Percentiles rank a stretch among this genome's conserved stretches.
These are phyloP conservation scores for Bradypodion pumilum DNA, from an alignment of 2,797 vertebrate species.

Conservation along the genomic window DNA sequence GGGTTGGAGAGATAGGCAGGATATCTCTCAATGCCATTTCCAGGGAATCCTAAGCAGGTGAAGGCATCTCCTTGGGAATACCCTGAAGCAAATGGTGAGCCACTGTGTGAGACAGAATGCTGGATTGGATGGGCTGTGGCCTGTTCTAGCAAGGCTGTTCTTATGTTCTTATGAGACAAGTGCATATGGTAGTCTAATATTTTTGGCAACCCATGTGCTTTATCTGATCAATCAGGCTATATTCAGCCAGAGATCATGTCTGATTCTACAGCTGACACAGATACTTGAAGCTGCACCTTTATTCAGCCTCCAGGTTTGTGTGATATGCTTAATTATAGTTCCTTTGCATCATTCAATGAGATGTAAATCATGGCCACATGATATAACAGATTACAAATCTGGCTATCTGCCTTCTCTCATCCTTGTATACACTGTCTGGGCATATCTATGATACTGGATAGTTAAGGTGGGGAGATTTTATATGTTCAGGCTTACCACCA, in stretches of 20 bases:
- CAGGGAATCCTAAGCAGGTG: no score
- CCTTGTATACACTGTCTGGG: slow-evolving; percentile 30
- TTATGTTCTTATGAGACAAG: no score
- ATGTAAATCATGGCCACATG: slow-evolving; percentile 40
- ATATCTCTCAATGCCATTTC: no score
- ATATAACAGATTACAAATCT: slow-evolving; percentile 24
- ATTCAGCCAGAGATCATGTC: slow-evolving; percentile 26
- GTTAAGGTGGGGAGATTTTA: neutral
- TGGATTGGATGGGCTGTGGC: no score
- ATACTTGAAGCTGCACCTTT: slow-evolving; percentile 39
- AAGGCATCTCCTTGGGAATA: no score
- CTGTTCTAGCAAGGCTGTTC: no score
- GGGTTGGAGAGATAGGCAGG: no score
- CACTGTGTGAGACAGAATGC: no score
- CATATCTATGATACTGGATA: neutral
- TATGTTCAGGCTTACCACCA: neutral
- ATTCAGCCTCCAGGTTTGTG: slow-evolving; percentile 43
- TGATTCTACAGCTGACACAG: slow-evolving; percentile 42
- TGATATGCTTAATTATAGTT: slow-evolving; percentile 43
- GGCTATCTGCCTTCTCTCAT: slow-evolving; percentile 17
- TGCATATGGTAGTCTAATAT: slow-evolving; percentile 8
- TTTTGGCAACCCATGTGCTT: slow-evolving; percentile 43
- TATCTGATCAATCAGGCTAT: slow-evolving; percentile 43
- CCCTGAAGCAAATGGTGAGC: no score
- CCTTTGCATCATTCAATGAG: slow-evolving; percentile 33